Base-by-base conservation (phyloP, 2,113 vertebrate genomes). In the Excalfactoria chinensis region DNA sequence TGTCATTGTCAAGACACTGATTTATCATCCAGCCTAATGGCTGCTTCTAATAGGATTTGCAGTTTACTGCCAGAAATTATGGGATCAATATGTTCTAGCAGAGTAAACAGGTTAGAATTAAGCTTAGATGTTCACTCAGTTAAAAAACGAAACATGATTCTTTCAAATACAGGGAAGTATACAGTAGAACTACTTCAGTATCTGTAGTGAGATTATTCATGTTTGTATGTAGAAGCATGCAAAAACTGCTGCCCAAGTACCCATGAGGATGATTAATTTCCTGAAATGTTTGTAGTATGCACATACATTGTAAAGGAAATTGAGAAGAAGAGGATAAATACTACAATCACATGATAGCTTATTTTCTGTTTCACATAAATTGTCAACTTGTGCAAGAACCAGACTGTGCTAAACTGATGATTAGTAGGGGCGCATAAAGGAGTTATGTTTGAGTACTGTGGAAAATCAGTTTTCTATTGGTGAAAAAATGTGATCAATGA, bases 1-100 rank as follows among this genome's bases (percentile, higher is more conserved):
- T 68, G 25, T 59, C 8, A 3, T 90, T 94, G 49, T 95, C 53
- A 67, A 75, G 60, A 78, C 28, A 13, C 20, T 93, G 74, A 94
- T 96, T 86, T 88, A 81, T 95, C 92, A 69, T 63, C 41, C 53
- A 89, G 21, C 8, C 60, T 85, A 69, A 73, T 83, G 56, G 17
- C 56, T 80, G 1, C 62, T 95, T 91, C 76, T 88, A 46, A 44
- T 37, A 60, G 28, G n/a, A 46, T 72, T 78, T 86, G 9, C 7
- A 44, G 19, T 74, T 90, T 75, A 37, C 34, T 88, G 28, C 43
- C 72, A 56, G 6, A 72, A 74, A 20, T 58, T 81, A 48, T 18
- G 12, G 26, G 60, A 66, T 84, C 76, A 73, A 32, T 93, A 70
- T 82, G 25, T 82, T 93, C 41, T 34, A 82, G 59, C 4, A 73